These are phyloP conservation scores for Cydia fagiglandana DNA, from an alignment of 1,140 invertebrate species.

Conservation along the genomic window DNA sequence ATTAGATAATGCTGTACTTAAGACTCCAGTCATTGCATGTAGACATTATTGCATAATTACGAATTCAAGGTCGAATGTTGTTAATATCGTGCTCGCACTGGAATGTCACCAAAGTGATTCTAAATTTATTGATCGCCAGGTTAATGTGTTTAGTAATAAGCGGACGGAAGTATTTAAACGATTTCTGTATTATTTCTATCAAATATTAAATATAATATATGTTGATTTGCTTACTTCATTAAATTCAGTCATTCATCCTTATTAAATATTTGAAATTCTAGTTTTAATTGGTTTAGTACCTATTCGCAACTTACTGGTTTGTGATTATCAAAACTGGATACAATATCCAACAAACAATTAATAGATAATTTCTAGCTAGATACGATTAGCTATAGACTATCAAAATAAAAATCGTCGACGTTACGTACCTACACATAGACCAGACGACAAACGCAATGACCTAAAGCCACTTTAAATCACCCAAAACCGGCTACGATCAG, in stretches of 20 bases:
- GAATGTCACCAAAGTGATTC: background rate
- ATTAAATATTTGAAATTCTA: background rate
- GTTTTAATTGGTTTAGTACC: no score
- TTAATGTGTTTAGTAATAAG: background rate
- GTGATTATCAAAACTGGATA: no score
- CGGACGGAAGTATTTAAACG: conserved; percentile 8
- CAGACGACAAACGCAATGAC: no score
- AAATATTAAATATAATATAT: background rate
- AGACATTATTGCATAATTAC: conserved; percentile 14
- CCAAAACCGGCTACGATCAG: no score
- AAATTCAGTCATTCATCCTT: background rate
- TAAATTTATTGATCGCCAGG: background rate
- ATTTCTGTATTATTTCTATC: background rate
- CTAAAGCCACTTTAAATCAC: no score
- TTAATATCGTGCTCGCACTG: background rate
- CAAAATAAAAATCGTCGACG: no score
- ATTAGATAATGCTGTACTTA: conserved; percentile 23
- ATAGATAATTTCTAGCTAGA: no score
- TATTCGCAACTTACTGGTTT: no score
- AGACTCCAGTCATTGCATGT: background rate
- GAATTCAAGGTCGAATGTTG: background rate
- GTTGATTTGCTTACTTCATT: background rate
- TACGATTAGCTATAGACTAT: no score
- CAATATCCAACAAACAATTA: no score
- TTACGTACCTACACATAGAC: no score